phyloP scores from a whole-genome alignment of 2,113 vertebrate species.

The Otocyon megalotis region DNA sequence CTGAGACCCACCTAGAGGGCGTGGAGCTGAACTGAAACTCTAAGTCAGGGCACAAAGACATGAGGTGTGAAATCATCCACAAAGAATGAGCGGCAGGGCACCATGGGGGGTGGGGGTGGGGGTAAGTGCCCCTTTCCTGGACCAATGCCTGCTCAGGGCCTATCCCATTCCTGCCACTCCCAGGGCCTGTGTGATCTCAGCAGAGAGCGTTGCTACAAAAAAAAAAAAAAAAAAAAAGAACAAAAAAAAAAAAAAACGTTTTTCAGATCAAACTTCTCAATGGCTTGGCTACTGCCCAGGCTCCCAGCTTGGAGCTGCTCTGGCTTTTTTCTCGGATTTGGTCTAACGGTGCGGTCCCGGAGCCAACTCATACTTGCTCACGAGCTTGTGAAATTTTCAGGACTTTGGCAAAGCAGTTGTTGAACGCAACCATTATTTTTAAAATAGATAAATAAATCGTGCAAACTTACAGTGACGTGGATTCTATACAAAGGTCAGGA shows the following conservation, averaged over 20 bases:
- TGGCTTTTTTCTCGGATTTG: not conserved
- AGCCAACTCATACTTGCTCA: not conserved
- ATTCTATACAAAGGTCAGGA: not conserved
- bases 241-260: not conserved
- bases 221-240: too few species aligned
- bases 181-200: not conserved
- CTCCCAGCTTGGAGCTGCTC: not conserved
- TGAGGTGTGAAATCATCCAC: not conserved
- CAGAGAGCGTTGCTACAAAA: not conserved
- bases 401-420: not conserved
- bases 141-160: not conserved
- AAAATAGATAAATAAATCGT: not conserved
- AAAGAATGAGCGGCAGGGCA: not conserved
- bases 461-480: not conserved
- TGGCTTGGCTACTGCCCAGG: not conserved
- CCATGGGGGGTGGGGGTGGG: too few species aligned
- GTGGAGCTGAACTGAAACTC: accelerated
- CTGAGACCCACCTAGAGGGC: not conserved
- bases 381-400: too few species aligned
- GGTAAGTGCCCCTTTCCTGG: not conserved
- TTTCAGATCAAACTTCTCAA: not conserved
- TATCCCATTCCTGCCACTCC: not conserved
- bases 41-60: not conserved
- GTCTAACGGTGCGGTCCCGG: not conserved
- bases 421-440: not conserved